Conservation (phyloP, 2,888 invertebrate species). For the Catocala fraxini region DNA sequence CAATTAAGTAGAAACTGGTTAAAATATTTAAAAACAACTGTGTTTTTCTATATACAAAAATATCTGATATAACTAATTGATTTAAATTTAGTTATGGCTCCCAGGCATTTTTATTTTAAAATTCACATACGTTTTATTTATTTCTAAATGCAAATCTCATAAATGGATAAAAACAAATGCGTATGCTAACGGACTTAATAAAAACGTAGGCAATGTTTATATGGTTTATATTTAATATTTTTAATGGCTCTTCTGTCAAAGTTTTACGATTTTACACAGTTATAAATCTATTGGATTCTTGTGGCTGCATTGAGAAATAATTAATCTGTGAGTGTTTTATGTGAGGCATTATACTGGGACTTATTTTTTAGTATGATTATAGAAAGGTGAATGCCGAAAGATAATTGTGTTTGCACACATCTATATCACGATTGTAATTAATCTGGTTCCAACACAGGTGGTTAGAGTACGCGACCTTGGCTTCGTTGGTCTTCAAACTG, state of each 20-base stretch:
- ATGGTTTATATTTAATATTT: slow-evolving; percentile 26
- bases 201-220: slow-evolving; percentile 1
- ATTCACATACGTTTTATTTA: slow-evolving; percentile 2
- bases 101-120: neutral
- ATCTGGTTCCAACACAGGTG: no score
- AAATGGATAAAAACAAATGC: neutral
- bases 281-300: slow-evolving; percentile 7
- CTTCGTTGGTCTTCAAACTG: no score
- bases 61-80: neutral
- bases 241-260: slow-evolving; percentile 16
- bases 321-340: slow-evolving; percentile 1
- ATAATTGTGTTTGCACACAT: no score
- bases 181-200: slow-evolving; percentile 4
- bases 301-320: slow-evolving; percentile 4
- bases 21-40: neutral
- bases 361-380: no score
- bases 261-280: slow-evolving; percentile 6
- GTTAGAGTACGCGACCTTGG: no score
- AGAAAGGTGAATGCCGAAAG: no score
- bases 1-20: neutral
- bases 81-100: neutral
- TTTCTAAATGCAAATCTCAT: neutral
- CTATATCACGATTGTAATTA: no score
- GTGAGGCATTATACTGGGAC: no score
- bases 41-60: neutral